These are phyloP conservation scores for Acanthosepion esculentum DNA, from an alignment of 2,888 invertebrate species.

Conservation along the genomic window DNA sequence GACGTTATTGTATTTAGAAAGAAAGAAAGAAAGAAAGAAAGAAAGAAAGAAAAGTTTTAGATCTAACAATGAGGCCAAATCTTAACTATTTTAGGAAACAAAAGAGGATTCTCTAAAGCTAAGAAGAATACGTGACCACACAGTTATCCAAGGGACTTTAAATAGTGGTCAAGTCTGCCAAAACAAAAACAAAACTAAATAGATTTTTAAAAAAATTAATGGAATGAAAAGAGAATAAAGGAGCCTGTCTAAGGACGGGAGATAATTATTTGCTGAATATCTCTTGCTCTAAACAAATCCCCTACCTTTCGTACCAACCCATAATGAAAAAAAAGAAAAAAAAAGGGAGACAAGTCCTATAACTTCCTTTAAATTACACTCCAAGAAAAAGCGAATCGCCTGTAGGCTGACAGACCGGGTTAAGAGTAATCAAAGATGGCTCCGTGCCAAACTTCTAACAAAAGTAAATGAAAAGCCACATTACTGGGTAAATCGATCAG, in stretches of 20 bases:
- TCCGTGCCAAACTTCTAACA: not conserved
- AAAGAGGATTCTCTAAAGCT: too few species aligned
- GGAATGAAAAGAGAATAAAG: not conserved
- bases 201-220: too few species aligned
- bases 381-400: conserved; percentile 20
- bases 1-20: too few species aligned
- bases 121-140: too few species aligned
- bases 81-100: too few species aligned
- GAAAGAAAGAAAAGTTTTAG: too few species aligned
- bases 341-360: not conserved
- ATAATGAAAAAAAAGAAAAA: not conserved
- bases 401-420: conserved; percentile 15
- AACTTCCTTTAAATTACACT: conserved; percentile 22
- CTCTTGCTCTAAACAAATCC: not conserved
- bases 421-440: conserved; percentile 6
- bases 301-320: not conserved
- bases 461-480: conserved; percentile 33
- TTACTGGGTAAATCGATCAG: not conserved
- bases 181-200: too few species aligned
- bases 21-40: too few species aligned
- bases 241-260: not conserved
- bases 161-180: too few species aligned
- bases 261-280: conserved; percentile 20
- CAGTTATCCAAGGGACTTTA: too few species aligned
- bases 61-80: too few species aligned